phyloP scores from a whole-genome alignment of 30 jellyfish, hydroid and myxozoan genomes.

The Aurelia aurita region DNA sequence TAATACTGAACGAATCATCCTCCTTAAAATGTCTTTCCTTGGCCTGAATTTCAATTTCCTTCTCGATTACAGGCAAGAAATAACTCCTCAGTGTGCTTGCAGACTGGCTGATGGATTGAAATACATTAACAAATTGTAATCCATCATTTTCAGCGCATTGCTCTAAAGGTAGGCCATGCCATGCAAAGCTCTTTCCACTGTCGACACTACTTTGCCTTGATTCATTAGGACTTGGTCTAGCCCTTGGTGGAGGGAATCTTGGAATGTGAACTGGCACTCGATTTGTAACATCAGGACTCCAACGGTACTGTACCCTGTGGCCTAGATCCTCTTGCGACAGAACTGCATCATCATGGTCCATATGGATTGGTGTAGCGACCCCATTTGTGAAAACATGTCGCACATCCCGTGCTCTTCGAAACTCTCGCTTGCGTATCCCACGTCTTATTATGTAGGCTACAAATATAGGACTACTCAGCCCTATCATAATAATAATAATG shows the following conservation, averaged over 20 bases:
- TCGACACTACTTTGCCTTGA: conserved; percentile 44
- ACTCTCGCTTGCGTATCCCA: conserved; percentile 61
- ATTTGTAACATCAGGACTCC: conserved; percentile 69
- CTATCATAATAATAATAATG: conserved; percentile 42
- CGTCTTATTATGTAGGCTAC: conserved; percentile 62
- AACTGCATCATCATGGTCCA: conserved; percentile 28
- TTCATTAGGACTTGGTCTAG: conserved; percentile 5
- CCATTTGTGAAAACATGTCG: conserved; percentile 64
- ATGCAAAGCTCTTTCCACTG: conserved; percentile 29
- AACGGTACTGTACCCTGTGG: conserved; percentile 47
- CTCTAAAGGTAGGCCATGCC: conserved; percentile 78
- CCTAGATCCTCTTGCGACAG: conserved; percentile 33
- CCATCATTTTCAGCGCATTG: conserved; percentile 62
- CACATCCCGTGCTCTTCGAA: conserved; percentile 49
- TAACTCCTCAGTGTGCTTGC: conserved; percentile 49
- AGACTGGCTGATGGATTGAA: conserved; percentile 48
- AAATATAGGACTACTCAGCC: conserved; percentile 70
- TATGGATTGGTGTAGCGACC: conserved; percentile 45
- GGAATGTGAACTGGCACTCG: conserved; percentile 60
- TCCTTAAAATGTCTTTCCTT: conserved; percentile 4
- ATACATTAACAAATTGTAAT: conserved; percentile 43
- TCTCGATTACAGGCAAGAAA: conserved; percentile 6
- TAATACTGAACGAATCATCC: conserved; percentile 58
- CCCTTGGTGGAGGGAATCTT: conserved; percentile 62
- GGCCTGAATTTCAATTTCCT: conserved; percentile 21